Evolutionary conservation across 1,140 invertebrate genomes (phyloP).

Genomic region (Eufriesea mexicana): DNA sequence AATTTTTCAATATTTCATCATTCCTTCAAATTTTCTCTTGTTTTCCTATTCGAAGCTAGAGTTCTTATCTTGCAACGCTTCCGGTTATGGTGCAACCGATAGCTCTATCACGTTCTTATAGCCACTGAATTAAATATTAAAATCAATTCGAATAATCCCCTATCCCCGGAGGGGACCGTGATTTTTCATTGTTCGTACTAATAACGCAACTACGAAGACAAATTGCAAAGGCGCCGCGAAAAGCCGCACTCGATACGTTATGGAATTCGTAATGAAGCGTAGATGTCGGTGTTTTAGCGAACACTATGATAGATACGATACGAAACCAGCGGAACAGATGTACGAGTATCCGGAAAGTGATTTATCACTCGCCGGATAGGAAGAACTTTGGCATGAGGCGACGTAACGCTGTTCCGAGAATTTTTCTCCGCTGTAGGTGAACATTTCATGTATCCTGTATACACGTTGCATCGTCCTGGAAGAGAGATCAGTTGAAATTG

Average conservation of each 20-base stretch:
- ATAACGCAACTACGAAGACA: not conserved
- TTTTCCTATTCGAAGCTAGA: too few species aligned
- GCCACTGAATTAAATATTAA: not conserved
- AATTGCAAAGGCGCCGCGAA: not conserved
- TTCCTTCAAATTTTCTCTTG: too few species aligned
- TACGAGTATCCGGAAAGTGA: slow-evolving; percentile 54
- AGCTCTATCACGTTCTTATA: not conserved
- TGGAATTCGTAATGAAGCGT: slow-evolving; percentile 41
- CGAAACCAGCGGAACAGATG: slow-evolving; percentile 59
- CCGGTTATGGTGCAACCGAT: too few species aligned
- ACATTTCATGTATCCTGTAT: not conserved
- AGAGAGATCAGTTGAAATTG: not conserved
- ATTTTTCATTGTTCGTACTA: slow-evolving; percentile 1
- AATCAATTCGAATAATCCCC: not conserved
- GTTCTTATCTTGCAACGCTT: too few species aligned
- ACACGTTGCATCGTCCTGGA: not conserved
- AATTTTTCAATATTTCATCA: too few species aligned
- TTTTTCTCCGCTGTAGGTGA: slow-evolving; percentile 35
- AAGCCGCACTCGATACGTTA: slow-evolving; percentile 6
- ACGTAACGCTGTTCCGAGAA: not conserved
- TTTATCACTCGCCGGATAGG: slow-evolving; percentile 47
- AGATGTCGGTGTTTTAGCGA: slow-evolving; percentile 22
- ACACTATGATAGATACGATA: slow-evolving; percentile 49
- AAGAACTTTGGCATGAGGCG: slow-evolving; percentile 15
- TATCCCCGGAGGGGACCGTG: too few species aligned